Conservation (phyloP, 2,888 invertebrate genomes). For the Syritta pipiens region DNA sequence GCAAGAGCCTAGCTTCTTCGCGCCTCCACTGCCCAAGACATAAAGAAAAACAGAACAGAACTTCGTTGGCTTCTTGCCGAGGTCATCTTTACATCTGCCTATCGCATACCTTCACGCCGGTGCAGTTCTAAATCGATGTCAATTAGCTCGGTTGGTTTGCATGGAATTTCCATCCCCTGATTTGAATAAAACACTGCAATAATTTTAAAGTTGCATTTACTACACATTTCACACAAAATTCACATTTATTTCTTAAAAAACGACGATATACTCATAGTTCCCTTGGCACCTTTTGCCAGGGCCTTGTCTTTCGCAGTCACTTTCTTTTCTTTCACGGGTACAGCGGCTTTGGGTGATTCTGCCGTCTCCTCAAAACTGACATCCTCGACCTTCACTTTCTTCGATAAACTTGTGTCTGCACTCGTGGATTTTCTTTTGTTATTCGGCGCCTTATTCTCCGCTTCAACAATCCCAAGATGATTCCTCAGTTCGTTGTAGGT, state of each 20-base stretch:
- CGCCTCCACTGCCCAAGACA: no score
- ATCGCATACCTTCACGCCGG: no score
- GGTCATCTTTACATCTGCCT: no score
- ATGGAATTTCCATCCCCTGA: no score
- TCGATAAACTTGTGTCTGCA: constrained; percentile 76
- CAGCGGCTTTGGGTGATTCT: constrained; percentile 76
- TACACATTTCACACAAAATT: neutral
- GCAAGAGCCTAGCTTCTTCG: no score
- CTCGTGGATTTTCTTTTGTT: constrained; percentile 81
- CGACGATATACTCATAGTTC: constrained; percentile 88
- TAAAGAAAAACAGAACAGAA: no score
- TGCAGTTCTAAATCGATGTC: no score
- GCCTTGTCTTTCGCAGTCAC: constrained; percentile 87
- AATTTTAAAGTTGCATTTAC: neutral
- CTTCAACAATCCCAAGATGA: constrained; percentile 82
- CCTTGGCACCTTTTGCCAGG: constrained; percentile 85
- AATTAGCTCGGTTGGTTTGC: no score
- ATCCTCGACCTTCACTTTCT: constrained; percentile 78
- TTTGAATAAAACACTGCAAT: no score
- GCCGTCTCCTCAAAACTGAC: constrained; percentile 73
- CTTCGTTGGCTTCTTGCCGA: no score
- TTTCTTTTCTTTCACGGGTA: constrained; percentile 77
- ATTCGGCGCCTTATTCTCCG: constrained; percentile 74
- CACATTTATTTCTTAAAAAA: constrained; percentile 85
- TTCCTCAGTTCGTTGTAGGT: constrained; percentile 83